Conservation (phyloP, 64 coral and sea anemone species). For the Dendrophyllia cribrosa region DNA sequence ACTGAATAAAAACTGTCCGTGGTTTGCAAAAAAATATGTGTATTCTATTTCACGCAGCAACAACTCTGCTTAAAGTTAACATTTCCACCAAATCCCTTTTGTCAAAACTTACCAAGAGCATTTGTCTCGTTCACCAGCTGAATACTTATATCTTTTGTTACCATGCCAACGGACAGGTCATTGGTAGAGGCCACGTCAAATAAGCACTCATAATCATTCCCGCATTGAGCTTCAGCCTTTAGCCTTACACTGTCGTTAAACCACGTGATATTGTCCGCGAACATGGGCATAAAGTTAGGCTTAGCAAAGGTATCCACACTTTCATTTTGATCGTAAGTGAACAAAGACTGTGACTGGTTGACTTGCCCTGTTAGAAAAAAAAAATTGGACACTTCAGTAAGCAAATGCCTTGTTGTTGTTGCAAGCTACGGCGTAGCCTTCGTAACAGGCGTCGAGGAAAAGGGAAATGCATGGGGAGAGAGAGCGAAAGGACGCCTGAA, state of each 20-base stretch:
- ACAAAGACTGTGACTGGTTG: no score
- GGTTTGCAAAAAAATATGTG: no score
- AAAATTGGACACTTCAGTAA: not conserved
- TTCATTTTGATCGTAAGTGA: not conserved
- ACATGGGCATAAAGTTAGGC: slow-evolving; percentile 9
- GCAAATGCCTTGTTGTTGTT: no score
- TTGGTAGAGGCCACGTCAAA: slow-evolving; percentile 43
- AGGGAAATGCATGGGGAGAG: no score
- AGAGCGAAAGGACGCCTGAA: no score
- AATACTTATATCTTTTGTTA: not conserved
- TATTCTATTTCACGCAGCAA: no score
- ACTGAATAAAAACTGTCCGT: no score
- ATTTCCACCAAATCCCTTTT: not conserved
- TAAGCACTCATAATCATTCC: slow-evolving; percentile 17
- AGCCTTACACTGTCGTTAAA: not conserved
- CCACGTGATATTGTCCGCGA: slow-evolving; percentile 40
- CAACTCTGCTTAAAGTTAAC: not conserved
- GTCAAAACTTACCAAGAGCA: slow-evolving; percentile 7
- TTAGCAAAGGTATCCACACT: slow-evolving; percentile 28
- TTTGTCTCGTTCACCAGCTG: slow-evolving; percentile 24
- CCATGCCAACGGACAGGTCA: slow-evolving; percentile 24
- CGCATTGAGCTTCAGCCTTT: slow-evolving; percentile 20
- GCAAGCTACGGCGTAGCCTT: no score
- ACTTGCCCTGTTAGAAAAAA: not conserved
- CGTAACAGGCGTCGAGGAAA: no score